These are phyloP conservation scores for Atlantisia rogersi DNA, from an alignment of 2,113 vertebrate genomes.

Conservation along the genomic window DNA sequence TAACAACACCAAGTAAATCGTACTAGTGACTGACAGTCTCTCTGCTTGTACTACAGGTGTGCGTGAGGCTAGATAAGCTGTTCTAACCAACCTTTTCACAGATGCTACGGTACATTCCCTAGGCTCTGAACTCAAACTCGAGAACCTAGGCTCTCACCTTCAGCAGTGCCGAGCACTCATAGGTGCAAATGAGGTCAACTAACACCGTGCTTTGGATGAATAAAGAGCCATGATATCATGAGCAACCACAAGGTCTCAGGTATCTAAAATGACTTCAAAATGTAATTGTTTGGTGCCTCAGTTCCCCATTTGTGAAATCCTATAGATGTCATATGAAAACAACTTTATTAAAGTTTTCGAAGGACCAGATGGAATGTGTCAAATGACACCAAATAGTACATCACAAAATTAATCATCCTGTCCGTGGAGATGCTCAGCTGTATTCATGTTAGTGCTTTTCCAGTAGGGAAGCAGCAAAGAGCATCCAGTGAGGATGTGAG, in stretches of 20 bases:
- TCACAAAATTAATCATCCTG: background rate
- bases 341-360: background rate
- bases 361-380: background rate
- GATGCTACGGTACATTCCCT: background rate
- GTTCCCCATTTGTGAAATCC: background rate
- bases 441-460: rapidly evolving
- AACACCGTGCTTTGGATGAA: background rate
- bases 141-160: background rate
- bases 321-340: background rate
- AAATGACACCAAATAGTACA: background rate
- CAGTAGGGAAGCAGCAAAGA: background rate
- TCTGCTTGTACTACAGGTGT: background rate
- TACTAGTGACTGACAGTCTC: background rate
- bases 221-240: background rate
- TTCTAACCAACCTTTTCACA: background rate
- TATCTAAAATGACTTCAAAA: background rate
- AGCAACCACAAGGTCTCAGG: background rate
- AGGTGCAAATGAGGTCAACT: background rate
- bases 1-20: background rate
- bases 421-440: background rate
- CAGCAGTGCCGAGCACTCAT: background rate
- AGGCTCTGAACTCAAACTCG: background rate
- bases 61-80: background rate
- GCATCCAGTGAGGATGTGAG: background rate
- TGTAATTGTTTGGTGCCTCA: background rate